These are phyloP conservation scores for Hemaris fuciformis DNA, from an alignment of 2,888 invertebrate species.

Conservation along the genomic window DNA sequence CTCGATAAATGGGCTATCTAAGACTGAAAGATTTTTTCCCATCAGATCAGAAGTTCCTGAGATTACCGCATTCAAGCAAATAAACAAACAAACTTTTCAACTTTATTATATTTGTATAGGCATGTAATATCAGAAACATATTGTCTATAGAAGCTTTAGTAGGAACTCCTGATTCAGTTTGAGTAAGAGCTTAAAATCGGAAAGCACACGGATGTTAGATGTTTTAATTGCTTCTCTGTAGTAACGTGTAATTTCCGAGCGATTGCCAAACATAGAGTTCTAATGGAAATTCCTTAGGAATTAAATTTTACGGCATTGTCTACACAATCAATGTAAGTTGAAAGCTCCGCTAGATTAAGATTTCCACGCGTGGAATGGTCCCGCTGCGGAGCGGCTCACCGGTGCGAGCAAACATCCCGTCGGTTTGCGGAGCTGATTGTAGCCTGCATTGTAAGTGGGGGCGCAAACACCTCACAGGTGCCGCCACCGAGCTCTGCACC, in stretches of 20 bases:
- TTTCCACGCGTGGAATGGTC: conserved; percentile 62
- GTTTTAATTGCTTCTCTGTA: not conserved
- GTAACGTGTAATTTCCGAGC: not conserved
- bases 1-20: too few relatives aligned
- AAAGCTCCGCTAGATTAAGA: conserved; percentile 65
- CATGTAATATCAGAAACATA: too few relatives aligned
- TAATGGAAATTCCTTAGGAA: conserved; percentile 7
- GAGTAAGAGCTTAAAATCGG: too few relatives aligned
- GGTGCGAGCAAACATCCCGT: conserved; percentile 58
- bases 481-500: conserved; percentile 42
- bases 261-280: conserved; percentile 5
- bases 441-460: conserved; percentile 69
- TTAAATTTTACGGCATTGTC: conserved; percentile 22
- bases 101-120: too few relatives aligned
- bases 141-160: too few relatives aligned
- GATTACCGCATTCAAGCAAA: too few relatives aligned
- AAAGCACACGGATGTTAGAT: not conserved
- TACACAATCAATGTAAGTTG: conserved; percentile 41
- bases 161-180: too few relatives aligned
- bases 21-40: too few relatives aligned
- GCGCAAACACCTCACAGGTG: conserved; percentile 74
- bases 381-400: conserved; percentile 32
- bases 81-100: too few relatives aligned
- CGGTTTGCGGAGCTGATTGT: conserved; percentile 68
- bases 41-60: too few relatives aligned